These are phyloP conservation scores for Hedychridium roseum DNA, from an alignment of 2,888 invertebrate species.

Conservation along the genomic window DNA sequence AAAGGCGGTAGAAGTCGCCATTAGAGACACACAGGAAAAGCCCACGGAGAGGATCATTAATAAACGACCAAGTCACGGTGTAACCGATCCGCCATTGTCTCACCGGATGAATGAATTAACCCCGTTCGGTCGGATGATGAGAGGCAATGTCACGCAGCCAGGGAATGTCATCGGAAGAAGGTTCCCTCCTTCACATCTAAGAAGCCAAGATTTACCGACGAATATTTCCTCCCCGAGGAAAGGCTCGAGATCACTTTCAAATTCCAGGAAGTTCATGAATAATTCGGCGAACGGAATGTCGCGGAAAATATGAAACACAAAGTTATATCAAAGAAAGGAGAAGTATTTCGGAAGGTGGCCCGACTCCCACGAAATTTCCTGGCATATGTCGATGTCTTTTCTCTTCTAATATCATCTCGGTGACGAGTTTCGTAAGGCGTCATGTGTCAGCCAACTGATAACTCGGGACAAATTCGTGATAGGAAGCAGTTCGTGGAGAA, in stretches of 20 bases:
- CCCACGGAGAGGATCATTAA: conserved; percentile 51
- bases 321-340: not conserved
- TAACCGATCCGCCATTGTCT: conserved; percentile 55
- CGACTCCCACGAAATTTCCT: not conserved
- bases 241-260: conserved; percentile 27
- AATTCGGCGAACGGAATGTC: conserved; percentile 43
- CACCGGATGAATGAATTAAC: conserved; percentile 53
- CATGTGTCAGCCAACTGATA: conserved; percentile 33
- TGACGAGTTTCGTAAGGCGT: conserved; percentile 15
- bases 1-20: conserved; percentile 24
- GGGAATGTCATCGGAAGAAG: conserved; percentile 8
- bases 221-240: too few relatives aligned
- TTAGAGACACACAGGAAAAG: conserved; percentile 31
- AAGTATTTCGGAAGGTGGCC: not conserved
- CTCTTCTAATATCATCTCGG: too few relatives aligned
- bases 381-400: too few relatives aligned
- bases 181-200: too few relatives aligned
- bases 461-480: conserved; percentile 30
- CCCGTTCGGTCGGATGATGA: conserved; percentile 33
- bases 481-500: conserved; percentile 26
- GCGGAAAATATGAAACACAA: not conserved
- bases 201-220: too few relatives aligned
- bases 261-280: conserved; percentile 48
- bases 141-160: conserved; percentile 22
- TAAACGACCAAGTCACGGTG: conserved; percentile 54